Base-by-base conservation (phyloP, 1,140 invertebrate species). In the Brachionus calyciflorus region DNA sequence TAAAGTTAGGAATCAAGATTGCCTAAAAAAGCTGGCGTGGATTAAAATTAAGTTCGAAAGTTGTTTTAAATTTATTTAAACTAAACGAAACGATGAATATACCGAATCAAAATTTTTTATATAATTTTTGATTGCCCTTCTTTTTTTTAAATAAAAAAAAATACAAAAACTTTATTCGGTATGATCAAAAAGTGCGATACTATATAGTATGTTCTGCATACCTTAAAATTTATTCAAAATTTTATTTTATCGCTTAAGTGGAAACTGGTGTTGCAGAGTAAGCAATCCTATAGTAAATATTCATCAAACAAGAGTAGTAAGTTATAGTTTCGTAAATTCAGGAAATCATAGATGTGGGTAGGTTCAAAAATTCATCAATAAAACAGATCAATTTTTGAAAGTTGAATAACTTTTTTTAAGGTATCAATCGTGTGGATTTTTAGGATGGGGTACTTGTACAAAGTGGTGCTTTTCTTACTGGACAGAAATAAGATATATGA, bases 341-440 rank as follows among this genome's bases (percentile, higher is more conserved):
- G 69, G 51, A 26, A 73, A 24, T 1, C 51, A 73, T 41, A 49
- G 51, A 73, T 73, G 69, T n/a, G 69, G 69, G 69, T 73, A 44
- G 19, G 30, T 14, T 48, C 10, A 49, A 30, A 12, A 48, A 10
- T 48, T 49, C 6, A 24, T 44, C 17, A 41, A 1, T n/a, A 14
- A 17, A n/a, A n/a, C 28, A 4, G 6, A 69, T 0, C 17, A 7
- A 46, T 2, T 41, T 21, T 46, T 6, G 46, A 40, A 40, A 24
- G 26, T 51, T n/a, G n/a, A n/a, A n/a, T n/a, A n/a, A n/a, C 5
- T 0, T 55, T 10, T 19, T 4, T 33, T 14, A 30, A 73, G 69
- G 0, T 73, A 49, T 55, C 30, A 40, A 49, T 51, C 46, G 6
- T 73, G 69, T 40, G 69, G 69, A 12, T 73, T 73, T 51, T 73